These are phyloP conservation scores for Naso thynnoides DNA, from an alignment of 2,797 vertebrate species.

Conservation along the genomic window DNA sequence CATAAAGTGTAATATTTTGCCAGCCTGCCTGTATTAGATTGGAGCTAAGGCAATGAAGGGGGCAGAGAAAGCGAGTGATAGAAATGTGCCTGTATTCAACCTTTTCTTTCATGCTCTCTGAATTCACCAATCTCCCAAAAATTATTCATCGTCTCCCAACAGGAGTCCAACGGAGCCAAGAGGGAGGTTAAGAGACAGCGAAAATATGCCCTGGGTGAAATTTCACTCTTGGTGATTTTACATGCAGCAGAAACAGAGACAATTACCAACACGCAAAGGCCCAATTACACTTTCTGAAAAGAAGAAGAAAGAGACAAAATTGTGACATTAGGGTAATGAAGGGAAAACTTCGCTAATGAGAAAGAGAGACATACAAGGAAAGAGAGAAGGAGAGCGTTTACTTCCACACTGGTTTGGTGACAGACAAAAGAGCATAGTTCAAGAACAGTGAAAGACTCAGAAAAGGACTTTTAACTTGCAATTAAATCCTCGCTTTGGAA, in stretches of 20 bases:
- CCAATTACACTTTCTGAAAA: constrained; percentile 74
- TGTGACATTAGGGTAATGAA: constrained; percentile 80
- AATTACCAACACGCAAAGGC: constrained; percentile 67
- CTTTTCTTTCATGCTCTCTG: constrained; percentile 52
- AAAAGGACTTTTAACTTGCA: constrained; percentile 74
- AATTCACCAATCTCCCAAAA: constrained; percentile 41
- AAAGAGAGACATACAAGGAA: constrained; percentile 56
- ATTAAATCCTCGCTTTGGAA: constrained; percentile 76
- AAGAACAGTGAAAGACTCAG: constrained; percentile 72
- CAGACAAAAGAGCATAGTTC: constrained; percentile 76
- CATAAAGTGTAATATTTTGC: constrained; percentile 26
- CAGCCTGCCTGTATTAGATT: constrained; percentile 24
- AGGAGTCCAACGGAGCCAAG: constrained; percentile 38
- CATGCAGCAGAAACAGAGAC: constrained; percentile 55
- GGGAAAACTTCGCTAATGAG: constrained; percentile 78
- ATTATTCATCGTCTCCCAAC: constrained; percentile 52
- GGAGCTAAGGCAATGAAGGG: constrained; percentile 24
- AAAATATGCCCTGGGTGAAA: constrained; percentile 61
- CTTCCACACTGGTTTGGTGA: constrained; percentile 55
- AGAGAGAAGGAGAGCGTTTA: constrained; percentile 48
- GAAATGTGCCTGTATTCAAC: constrained; percentile 40
- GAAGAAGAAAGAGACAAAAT: constrained; percentile 68
- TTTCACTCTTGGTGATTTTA: constrained; percentile 62
- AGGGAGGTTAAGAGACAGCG: constrained; percentile 52
- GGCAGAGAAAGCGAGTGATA: constrained; percentile 15